Percentiles rank a stretch among this genome's conserved stretches.
These are phyloP conservation scores for Epinephelus moara DNA, from an alignment of 2,113 vertebrate genomes.

Conservation along the genomic window DNA sequence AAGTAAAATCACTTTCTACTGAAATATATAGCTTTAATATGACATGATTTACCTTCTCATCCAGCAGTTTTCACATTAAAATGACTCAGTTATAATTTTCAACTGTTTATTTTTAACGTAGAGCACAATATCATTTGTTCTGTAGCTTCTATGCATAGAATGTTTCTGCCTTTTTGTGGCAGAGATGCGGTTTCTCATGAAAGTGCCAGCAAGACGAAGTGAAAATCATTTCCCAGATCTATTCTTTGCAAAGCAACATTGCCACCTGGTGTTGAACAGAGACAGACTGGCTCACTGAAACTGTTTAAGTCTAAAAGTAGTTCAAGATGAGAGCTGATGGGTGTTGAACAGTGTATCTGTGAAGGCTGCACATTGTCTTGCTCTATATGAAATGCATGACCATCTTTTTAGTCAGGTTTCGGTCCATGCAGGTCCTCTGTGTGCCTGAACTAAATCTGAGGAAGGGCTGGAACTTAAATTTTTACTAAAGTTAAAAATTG, in stretches of 20 bases:
- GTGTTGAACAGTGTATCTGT: not conserved
- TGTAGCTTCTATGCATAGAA: constrained; percentile 5
- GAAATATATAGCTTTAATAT: constrained; percentile 5
- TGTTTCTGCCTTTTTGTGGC: constrained; percentile 10
- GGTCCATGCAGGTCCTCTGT: not conserved
- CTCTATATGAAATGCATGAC: not conserved
- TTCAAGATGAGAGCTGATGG: not conserved
- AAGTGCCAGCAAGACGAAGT: not conserved
- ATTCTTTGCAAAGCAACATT: constrained; percentile 55
- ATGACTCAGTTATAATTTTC: constrained; percentile 19
- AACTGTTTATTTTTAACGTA: constrained; percentile 30
- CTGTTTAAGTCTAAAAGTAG: not conserved
- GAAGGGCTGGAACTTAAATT: not conserved
- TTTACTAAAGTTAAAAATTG: not conserved
- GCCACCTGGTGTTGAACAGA: constrained; percentile 70
- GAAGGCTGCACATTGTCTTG: not conserved
- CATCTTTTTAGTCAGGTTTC: not conserved
- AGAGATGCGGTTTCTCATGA: constrained; percentile 24
- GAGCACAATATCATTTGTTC: constrained; percentile 35
- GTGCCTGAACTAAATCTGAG: not conserved
- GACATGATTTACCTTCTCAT: constrained; percentile 1
- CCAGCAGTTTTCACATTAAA: not conserved
- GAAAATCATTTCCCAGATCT: constrained; percentile 23
- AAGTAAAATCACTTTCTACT: constrained; percentile 10
- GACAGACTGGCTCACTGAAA: not conserved